Evolutionary conservation across 2,797 vertebrate species (phyloP).

Genomic region (Manis pentadactyla): DNA sequence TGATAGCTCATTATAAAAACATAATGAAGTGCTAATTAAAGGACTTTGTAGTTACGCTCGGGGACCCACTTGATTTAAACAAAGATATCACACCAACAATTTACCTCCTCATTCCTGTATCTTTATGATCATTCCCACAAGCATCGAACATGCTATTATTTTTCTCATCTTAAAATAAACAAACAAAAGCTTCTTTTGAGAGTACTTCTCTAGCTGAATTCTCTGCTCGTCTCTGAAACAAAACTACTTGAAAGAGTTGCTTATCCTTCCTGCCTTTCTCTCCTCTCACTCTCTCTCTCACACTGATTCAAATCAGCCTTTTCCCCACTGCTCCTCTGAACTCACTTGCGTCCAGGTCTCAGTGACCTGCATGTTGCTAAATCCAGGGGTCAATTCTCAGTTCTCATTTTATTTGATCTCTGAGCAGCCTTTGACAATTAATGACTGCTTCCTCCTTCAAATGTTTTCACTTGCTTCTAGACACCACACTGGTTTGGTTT

Average conservation of each 20-base stretch:
- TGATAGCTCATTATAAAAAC: slow-evolving; percentile 4
- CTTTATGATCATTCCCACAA: not conserved
- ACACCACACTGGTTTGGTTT: not conserved
- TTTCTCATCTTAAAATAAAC: slow-evolving; percentile 12
- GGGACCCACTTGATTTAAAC: slow-evolving; percentile 47
- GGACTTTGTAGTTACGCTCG: not conserved
- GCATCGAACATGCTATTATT: not conserved
- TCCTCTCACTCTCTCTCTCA: not conserved
- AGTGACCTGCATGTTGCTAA: not conserved
- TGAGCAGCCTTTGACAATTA: not conserved
- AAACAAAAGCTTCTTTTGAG: not conserved
- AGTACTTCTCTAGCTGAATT: not conserved
- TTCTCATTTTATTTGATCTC: not conserved
- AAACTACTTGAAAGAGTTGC: not conserved
- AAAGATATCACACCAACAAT: not conserved
- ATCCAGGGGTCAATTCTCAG: not conserved
- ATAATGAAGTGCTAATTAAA: not conserved
- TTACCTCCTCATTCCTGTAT: not conserved
- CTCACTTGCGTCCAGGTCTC: not conserved
- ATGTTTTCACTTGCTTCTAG: not conserved
- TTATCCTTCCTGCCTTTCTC: not conserved
- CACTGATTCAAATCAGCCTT: not conserved
- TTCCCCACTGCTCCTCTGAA: not conserved
- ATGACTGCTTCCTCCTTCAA: not conserved
- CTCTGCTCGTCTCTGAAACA: not conserved